Evolutionary conservation across 2,797 vertebrate genomes (phyloP).

Genomic region (Anas bahamensis): DNA sequence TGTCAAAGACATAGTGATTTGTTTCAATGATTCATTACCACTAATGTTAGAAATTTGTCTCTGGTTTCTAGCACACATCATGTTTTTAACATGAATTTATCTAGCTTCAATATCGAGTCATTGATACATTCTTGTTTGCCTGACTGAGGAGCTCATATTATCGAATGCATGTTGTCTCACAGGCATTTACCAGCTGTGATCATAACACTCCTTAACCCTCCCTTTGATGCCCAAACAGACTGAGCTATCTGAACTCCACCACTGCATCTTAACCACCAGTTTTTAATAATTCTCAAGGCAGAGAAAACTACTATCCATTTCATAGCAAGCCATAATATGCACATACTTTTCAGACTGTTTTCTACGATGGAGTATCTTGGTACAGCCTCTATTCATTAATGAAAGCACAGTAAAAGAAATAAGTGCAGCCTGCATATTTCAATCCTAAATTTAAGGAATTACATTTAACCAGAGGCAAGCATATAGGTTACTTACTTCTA

Average conservation of each 20-base stretch:
- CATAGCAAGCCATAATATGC: background rate
- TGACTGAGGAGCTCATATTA: background rate
- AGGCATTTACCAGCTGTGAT: background rate
- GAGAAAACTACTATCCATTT: background rate
- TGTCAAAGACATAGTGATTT: background rate
- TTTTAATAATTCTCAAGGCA: background rate
- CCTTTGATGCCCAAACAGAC: background rate
- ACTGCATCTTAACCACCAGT: background rate
- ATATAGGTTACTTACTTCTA: background rate
- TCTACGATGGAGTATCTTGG: background rate
- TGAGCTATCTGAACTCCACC: background rate
- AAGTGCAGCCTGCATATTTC: background rate
- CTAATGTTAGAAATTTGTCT: background rate
- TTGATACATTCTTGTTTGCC: background rate
- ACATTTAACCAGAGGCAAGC: background rate
- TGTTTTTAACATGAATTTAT: background rate
- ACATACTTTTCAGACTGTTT: background rate
- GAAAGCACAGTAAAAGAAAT: background rate
- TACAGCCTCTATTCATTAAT: background rate
- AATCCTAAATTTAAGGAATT: background rate
- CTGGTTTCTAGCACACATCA: background rate
- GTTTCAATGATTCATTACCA: background rate
- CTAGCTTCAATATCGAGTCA: background rate
- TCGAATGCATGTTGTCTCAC: background rate
- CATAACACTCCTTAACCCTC: background rate